A percentile compares a stretch with the other conserved stretches of the same genome.
Conservation (phyloP, 2,113 vertebrate species). For the Gorsachius goisagi region DNA sequence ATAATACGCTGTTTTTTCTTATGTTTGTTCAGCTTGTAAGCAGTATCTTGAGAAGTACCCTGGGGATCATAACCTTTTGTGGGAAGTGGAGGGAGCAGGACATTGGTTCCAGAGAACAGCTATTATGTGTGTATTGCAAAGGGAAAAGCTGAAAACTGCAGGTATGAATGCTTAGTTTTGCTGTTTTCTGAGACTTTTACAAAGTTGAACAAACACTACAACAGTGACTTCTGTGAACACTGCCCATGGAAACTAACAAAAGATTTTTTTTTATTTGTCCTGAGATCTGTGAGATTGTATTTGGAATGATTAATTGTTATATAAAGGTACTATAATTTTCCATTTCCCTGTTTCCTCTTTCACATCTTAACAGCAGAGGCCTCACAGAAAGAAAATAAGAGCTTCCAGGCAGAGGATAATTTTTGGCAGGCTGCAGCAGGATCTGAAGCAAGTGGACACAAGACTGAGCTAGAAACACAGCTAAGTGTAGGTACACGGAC, state of each 20-base stretch:
- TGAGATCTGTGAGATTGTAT: neutral
- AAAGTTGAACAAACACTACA: neutral
- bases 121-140: constrained; percentile 69
- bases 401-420: neutral
- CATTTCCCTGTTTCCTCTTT: neutral
- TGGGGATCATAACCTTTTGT: constrained; percentile 77
- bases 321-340: neutral
- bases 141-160: constrained; percentile 36
- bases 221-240: neutral
- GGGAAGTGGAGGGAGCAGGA: constrained; percentile 84
- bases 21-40: constrained; percentile 80
- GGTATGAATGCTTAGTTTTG: constrained; percentile 64
- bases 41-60: constrained; percentile 84
- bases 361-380: constrained; percentile 13
- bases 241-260: neutral
- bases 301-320: neutral
- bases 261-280: neutral
- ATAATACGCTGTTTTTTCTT: neutral
- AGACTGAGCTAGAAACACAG: constrained; percentile 19
- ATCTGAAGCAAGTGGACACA: constrained; percentile 17
- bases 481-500: constrained; percentile 61
- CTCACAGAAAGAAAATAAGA: constrained; percentile 31
- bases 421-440: neutral
- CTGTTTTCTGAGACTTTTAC: neutral
- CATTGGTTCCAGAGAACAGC: constrained; percentile 77